These are phyloP conservation scores for Temnothorax curvispinosus DNA, from an alignment of 1,140 invertebrate genomes.

Conservation along the genomic window DNA sequence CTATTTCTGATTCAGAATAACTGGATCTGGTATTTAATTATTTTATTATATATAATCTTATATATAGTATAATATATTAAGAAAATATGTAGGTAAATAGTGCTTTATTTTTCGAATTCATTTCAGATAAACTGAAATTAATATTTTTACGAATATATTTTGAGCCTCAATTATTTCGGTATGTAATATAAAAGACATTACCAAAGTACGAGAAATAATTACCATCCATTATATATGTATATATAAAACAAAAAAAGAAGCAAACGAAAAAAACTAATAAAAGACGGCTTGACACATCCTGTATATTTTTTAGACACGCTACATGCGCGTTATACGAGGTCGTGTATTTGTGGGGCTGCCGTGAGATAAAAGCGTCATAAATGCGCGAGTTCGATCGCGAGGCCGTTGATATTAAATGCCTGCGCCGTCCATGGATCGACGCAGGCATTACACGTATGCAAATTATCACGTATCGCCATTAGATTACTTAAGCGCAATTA, in stretches of 20 bases:
- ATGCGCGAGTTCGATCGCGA: constrained; percentile 48
- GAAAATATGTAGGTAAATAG: neutral
- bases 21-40: neutral
- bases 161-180: neutral
- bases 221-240: neutral
- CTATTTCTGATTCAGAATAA: neutral
- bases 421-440: constrained; percentile 14
- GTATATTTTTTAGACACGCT: constrained; percentile 39
- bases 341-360: neutral
- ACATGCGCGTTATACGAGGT: constrained; percentile 11
- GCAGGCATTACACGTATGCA: constrained; percentile 63
- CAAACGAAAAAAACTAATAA: neutral
- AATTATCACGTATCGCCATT: constrained; percentile 70
- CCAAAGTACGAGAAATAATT: neutral
- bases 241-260: neutral
- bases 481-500: constrained; percentile 73
- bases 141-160: neutral
- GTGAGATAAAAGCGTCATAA: constrained; percentile 59
- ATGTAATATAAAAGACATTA: constrained; percentile 1
- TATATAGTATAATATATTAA: neutral
- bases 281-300: neutral
- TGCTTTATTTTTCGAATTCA: neutral
- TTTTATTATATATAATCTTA: neutral
- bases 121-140: neutral
- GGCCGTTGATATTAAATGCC: constrained; percentile 55